A percentile compares a stretch with the other conserved stretches of the same genome.
These are phyloP conservation scores for Synaphobranchus kaupii DNA, from an alignment of 2,797 vertebrate genomes.

Conservation along the genomic window DNA sequence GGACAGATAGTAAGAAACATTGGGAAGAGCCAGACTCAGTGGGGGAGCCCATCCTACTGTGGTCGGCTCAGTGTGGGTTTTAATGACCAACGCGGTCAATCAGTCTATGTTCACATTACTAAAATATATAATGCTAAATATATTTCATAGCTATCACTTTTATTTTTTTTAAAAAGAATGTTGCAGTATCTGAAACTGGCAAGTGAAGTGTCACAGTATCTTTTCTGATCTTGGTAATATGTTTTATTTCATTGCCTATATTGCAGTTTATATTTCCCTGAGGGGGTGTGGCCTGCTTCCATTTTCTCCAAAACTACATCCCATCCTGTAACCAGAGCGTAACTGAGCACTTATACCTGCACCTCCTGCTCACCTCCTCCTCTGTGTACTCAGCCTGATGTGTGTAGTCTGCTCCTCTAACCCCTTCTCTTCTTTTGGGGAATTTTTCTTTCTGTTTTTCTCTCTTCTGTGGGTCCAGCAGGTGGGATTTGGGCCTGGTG, in stretches of 20 bases:
- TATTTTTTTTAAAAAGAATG: too few species aligned
- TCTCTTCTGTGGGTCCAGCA: too few species aligned
- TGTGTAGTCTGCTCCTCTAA: neutral
- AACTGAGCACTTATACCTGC: slow-evolving; percentile 10
- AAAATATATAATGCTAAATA: too few species aligned
- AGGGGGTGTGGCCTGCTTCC: slow-evolving; percentile 57
- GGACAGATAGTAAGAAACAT: too few species aligned
- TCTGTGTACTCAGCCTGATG: slow-evolving; percentile 22
- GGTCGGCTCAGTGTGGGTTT: too few species aligned
- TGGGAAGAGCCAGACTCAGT: too few species aligned
- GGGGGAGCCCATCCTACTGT: too few species aligned
- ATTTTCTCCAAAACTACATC: slow-evolving; percentile 44
- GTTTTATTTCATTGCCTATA: neutral
- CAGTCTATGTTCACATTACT: too few species aligned
- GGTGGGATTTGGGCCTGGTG: neutral
- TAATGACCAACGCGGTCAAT: too few species aligned
- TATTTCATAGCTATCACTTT: too few species aligned
- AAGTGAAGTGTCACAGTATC: too few species aligned
- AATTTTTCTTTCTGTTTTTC: neutral
- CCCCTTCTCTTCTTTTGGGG: neutral
- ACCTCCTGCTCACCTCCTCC: slow-evolving; percentile 57
- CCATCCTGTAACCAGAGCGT: neutral
- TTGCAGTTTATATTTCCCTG: neutral
- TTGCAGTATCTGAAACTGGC: too few species aligned
- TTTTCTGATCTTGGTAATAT: neutral